Percentiles rank a stretch among this genome's conserved stretches.
phyloP scores from a whole-genome alignment of 2,888 invertebrate species.

The Ecdyonurus torrentis region DNA sequence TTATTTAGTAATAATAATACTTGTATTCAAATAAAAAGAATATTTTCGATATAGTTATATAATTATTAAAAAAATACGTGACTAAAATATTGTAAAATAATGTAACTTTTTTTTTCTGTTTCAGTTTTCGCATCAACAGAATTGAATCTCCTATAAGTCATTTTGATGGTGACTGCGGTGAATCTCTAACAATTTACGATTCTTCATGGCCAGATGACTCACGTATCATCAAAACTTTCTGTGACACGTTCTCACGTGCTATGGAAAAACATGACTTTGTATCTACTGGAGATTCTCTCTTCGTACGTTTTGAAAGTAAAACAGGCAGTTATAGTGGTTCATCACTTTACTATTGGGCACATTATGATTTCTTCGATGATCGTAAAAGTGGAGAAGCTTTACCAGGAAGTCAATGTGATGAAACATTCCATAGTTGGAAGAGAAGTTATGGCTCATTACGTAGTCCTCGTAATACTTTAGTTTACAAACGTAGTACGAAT shows the following conservation, averaged over 20 bases:
- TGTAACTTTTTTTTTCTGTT: slow-evolving; percentile 17
- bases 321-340: slow-evolving; percentile 88
- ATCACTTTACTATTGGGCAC: slow-evolving; percentile 88
- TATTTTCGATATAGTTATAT: background rate
- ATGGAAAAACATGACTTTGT: slow-evolving; percentile 90
- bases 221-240: slow-evolving; percentile 82
- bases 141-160: slow-evolving; percentile 76
- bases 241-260: slow-evolving; percentile 82
- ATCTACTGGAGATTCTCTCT: slow-evolving; percentile 71
- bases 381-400: slow-evolving; percentile 72
- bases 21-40: too few species aligned
- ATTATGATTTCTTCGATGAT: slow-evolving; percentile 86
- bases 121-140: slow-evolving; percentile 70
- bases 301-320: slow-evolving; percentile 78
- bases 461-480: slow-evolving; percentile 71
- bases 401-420: slow-evolving; percentile 62
- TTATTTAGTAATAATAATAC: too few species aligned
- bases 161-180: slow-evolving; percentile 77
- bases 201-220: slow-evolving; percentile 77
- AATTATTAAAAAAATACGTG: background rate
- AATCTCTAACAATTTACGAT: slow-evolving; percentile 78
- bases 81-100: background rate
- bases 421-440: slow-evolving; percentile 74
- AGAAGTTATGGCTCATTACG: slow-evolving; percentile 48
- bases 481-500: slow-evolving; percentile 61